These are phyloP conservation scores for Maccullochella peelii DNA, from an alignment of 2,113 vertebrate species.

Conservation along the genomic window DNA sequence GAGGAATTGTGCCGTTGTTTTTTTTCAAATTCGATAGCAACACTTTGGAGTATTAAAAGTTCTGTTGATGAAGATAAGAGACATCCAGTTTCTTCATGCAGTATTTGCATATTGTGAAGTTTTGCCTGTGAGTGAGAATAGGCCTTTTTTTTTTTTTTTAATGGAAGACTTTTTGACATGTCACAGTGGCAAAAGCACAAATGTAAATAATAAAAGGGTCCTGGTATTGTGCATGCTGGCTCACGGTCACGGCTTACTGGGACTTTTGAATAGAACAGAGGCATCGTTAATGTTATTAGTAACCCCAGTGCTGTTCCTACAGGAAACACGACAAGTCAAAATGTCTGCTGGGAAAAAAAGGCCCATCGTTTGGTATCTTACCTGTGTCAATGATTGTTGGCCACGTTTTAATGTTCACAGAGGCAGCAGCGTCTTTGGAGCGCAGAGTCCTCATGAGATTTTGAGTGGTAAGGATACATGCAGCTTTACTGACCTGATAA, in stretches of 20 bases:
- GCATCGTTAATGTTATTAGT: not conserved
- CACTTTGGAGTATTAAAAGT: not conserved
- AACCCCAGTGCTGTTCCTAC: not conserved
- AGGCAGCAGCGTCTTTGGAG: conserved; percentile 93
- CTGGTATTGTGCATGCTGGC: not conserved
- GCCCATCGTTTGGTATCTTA: conserved; percentile 52
- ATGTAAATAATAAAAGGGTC: not conserved
- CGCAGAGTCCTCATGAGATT: conserved; percentile 90
- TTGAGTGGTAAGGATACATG: conserved; percentile 97
- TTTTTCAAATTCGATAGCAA: not conserved
- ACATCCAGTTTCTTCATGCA: no score
- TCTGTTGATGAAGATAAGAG: not conserved
- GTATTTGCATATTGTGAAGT: not conserved
- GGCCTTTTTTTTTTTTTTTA: not conserved
- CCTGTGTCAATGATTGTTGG: conserved; percentile 98
- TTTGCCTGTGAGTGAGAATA: not conserved
- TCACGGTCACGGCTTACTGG: not conserved
- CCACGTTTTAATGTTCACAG: conserved; percentile 98
- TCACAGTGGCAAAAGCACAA: not conserved
- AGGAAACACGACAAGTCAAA: not conserved
- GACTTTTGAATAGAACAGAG: not conserved
- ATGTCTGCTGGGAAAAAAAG: not conserved
- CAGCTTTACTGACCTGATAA: conserved; percentile 95
- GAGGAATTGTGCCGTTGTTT: no score
- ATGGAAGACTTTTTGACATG: no score